Conservation (phyloP, 2,888 invertebrate species). For the Limnephilus lunatus region DNA sequence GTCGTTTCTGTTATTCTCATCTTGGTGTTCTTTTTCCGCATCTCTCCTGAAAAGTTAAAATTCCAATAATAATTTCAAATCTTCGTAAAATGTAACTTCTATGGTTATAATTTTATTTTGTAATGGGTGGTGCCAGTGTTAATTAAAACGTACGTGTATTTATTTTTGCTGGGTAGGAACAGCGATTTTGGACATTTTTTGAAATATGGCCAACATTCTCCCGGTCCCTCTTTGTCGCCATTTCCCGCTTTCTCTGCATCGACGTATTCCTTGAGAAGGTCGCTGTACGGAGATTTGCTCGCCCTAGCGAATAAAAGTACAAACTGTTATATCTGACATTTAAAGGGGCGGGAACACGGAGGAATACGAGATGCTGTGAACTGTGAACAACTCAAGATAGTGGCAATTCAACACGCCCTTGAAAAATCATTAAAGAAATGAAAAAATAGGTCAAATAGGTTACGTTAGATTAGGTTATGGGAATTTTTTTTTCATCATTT, state of each 20-base stretch:
- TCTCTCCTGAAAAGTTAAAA: constrained; percentile 72
- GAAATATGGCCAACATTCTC: constrained; percentile 92
- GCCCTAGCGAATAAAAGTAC: constrained; percentile 77
- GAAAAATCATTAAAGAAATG: too few species aligned
- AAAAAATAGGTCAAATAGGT: too few species aligned
- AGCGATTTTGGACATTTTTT: constrained; percentile 89
- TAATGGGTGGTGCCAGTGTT: neutral
- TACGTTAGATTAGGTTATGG: too few species aligned
- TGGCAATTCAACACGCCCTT: too few species aligned
- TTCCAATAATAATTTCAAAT: neutral
- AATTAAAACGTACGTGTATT: constrained; percentile 74
- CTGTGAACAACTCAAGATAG: neutral
- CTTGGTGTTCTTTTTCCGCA: constrained; percentile 73
- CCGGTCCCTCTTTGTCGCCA: constrained; percentile 77
- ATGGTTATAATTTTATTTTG: neutral
- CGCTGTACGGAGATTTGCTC: constrained; percentile 88
- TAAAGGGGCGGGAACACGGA: neutral
- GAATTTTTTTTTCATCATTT: too few species aligned
- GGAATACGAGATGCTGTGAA: neutral
- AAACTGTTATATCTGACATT: neutral
- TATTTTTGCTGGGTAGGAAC: constrained; percentile 78
- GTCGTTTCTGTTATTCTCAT: constrained; percentile 69
- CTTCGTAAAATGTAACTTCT: neutral
- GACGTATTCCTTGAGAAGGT: constrained; percentile 86
- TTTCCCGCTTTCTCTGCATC: constrained; percentile 88